Conservation (phyloP, 2,113 vertebrate genomes). For the Anseranas semipalmata region DNA sequence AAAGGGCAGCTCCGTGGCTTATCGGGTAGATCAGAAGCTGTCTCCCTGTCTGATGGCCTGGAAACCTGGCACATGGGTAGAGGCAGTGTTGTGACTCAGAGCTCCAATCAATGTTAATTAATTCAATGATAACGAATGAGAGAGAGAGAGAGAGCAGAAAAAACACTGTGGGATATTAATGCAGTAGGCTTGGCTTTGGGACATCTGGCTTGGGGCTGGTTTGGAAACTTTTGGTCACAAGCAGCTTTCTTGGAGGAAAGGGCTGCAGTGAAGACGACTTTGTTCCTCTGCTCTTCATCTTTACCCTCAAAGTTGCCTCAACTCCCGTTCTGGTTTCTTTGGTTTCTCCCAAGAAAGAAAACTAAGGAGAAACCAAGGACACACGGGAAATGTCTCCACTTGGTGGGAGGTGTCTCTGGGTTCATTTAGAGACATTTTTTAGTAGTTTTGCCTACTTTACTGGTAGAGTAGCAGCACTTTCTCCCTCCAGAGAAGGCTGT, state of each 20-base stretch:
- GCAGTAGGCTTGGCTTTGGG: conserved; percentile 36
- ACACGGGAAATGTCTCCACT: background rate
- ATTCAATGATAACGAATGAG: conserved; percentile 41
- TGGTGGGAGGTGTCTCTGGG: background rate
- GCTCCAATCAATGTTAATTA: conserved; percentile 61
- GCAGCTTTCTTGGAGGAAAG: background rate
- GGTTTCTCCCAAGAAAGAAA: background rate
- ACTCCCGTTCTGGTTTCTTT: background rate
- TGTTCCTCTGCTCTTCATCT: background rate
- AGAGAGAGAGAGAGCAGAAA: background rate
- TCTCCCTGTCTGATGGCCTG: background rate
- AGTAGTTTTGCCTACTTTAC: background rate
- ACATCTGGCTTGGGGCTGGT: background rate
- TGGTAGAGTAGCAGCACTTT: background rate
- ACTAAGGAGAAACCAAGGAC: background rate
- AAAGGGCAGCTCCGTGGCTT: background rate
- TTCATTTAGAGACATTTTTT: background rate
- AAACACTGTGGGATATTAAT: background rate
- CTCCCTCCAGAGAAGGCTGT: background rate
- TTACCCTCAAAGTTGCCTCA: background rate
- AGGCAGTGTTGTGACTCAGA: conserved; percentile 37
- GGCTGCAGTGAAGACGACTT: background rate
- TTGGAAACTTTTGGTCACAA: background rate
- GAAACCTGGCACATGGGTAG: background rate
- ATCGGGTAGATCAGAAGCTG: accelerated